phyloP scores from a whole-genome alignment of 2,797 vertebrate genomes.

The Catostomus latipinnis region DNA sequence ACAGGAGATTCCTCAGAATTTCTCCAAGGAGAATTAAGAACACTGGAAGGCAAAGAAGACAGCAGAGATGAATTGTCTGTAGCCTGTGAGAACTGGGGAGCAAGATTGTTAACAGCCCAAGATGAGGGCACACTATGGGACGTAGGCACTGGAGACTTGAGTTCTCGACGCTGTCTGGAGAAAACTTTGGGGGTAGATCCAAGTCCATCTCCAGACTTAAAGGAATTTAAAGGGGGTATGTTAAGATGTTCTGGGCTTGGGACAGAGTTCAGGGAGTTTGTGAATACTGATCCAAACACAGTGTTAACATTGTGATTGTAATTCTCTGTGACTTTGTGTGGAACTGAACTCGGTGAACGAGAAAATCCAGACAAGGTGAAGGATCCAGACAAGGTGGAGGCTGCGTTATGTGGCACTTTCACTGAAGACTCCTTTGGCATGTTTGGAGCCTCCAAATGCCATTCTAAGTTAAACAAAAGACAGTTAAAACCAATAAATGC shows the following conservation, averaged over 20 bases:
- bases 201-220: constrained; percentile 48
- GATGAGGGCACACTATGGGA: constrained; percentile 54
- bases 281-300: constrained; percentile 18
- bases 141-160: constrained; percentile 56
- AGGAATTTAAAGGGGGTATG: constrained; percentile 55
- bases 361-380: constrained; percentile 18
- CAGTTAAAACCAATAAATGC: constrained; percentile 20
- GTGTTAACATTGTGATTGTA: constrained; percentile 50
- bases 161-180: constrained; percentile 56
- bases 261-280: constrained; percentile 34
- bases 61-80: constrained; percentile 53
- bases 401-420: constrained; percentile 62
- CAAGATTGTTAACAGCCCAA: constrained; percentile 42
- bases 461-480: constrained; percentile 60
- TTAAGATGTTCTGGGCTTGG: constrained; percentile 54
- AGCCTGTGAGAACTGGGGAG: constrained; percentile 43
- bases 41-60: constrained; percentile 33
- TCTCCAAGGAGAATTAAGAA: constrained; percentile 50
- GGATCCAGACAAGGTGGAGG: constrained; percentile 62
- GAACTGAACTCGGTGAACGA: constrained; percentile 57
- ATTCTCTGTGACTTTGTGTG: constrained; percentile 58
- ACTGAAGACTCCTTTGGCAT: constrained; percentile 56
- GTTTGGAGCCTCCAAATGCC: constrained; percentile 61
- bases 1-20: constrained; percentile 28
- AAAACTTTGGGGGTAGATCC: constrained; percentile 47